phyloP scores from a whole-genome alignment of 2,797 vertebrate species.

The Aselliscus stoliczkanus region DNA sequence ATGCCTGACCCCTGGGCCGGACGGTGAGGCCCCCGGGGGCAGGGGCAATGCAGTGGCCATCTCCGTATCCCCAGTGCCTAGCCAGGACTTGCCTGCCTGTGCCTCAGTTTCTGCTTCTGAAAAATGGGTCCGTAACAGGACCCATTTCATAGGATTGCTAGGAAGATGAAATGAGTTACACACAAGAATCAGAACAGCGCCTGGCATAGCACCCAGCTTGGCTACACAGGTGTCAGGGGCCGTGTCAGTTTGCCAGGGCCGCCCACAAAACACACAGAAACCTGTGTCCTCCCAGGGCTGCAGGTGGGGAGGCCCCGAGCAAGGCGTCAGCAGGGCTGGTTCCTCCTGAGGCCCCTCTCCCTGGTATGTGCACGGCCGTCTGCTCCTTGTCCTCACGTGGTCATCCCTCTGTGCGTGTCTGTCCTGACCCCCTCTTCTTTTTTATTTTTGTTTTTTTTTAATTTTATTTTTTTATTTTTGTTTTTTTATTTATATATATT shows the following conservation, averaged over 20 bases:
- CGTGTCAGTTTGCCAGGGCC: rapidly evolving
- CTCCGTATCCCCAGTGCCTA: background rate
- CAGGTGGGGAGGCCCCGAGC: background rate
- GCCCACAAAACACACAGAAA: rapidly evolving
- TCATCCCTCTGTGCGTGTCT: background rate
- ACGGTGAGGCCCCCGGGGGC: background rate
- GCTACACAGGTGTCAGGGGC: rapidly evolving
- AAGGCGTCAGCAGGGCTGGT: background rate
- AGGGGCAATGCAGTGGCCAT: rapidly evolving
- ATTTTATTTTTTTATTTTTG: no score
- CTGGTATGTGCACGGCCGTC: rapidly evolving
- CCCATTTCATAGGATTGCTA: background rate
- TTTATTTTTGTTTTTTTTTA: no score
- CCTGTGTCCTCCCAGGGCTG: rapidly evolving
- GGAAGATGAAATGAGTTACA: background rate
- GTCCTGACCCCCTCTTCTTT: background rate
- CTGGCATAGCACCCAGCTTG: rapidly evolving
- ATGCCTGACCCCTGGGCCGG: rapidly evolving
- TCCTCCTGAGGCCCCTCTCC: background rate
- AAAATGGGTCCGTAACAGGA: background rate
- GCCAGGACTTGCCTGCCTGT: background rate
- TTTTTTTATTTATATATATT: no score
- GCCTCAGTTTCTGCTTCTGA: background rate
- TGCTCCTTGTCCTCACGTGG: background rate
- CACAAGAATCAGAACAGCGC: rapidly evolving